Percentiles rank a stretch among this genome's conserved stretches.
Conservation (phyloP, 2,888 invertebrate species). For the Coenonympha glycerion region DNA sequence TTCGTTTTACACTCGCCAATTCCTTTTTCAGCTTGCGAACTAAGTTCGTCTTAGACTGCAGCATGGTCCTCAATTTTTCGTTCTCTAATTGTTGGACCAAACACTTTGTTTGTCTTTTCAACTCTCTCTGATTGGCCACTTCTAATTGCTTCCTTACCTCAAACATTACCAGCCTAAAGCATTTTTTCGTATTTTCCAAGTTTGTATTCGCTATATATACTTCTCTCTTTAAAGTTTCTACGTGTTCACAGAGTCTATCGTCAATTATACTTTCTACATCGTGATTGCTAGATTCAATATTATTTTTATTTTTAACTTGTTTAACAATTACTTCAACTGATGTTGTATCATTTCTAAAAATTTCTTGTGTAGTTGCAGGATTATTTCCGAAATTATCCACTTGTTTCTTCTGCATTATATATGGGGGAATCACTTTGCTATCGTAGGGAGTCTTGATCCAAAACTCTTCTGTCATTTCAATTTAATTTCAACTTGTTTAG, state of each 20-base stretch:
- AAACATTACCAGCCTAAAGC: conserved; percentile 41
- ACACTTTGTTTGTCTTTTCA: conserved; percentile 43
- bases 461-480: conserved; percentile 34
- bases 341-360: conserved; percentile 57
- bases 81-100: conserved; percentile 52
- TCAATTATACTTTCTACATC: background rate
- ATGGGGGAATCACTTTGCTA: conserved; percentile 29
- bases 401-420: conserved; percentile 30
- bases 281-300: conserved; percentile 15
- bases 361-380: conserved; percentile 39
- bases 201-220: conserved; percentile 38
- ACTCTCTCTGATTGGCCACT: conserved; percentile 41
- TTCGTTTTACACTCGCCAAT: conserved; percentile 43
- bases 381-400: conserved; percentile 13
- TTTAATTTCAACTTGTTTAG: no score
- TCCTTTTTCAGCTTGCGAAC: conserved; percentile 51
- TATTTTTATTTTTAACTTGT: conserved; percentile 42
- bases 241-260: conserved; percentile 36
- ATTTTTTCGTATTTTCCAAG: conserved; percentile 37
- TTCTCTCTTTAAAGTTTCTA: conserved; percentile 41
- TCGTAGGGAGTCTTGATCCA: conserved; percentile 33
- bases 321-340: conserved; percentile 61
- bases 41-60: conserved; percentile 50
- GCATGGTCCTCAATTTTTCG: conserved; percentile 48
- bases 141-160: conserved; percentile 55